Conservation (phyloP, 2,888 invertebrate species). For the Acanthosepion esculentum region DNA sequence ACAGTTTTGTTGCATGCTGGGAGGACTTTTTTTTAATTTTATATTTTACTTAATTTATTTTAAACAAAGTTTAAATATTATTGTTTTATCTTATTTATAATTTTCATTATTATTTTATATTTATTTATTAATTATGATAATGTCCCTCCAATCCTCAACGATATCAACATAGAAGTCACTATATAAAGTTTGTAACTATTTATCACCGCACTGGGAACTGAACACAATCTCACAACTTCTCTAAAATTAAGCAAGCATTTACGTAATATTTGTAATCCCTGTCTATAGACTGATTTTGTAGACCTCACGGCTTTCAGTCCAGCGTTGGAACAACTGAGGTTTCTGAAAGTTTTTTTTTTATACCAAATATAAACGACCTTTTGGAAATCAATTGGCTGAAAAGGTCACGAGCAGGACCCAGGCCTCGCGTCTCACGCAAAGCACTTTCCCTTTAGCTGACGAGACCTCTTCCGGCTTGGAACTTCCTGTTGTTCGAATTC, state of each 20-base stretch:
- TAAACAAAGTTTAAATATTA: too few species aligned
- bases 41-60: too few species aligned
- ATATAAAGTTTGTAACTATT: too few species aligned
- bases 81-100: too few species aligned
- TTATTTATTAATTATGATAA: too few species aligned
- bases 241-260: not conserved
- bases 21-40: too few species aligned
- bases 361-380: not conserved
- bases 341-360: not conserved
- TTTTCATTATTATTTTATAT: too few species aligned
- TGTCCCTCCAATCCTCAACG: too few species aligned
- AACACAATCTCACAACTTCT: not conserved
- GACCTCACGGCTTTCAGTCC: not conserved
- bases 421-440: slow-evolving; percentile 3
- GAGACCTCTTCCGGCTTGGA: slow-evolving; percentile 33
- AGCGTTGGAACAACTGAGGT: not conserved
- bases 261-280: not conserved
- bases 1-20: too few species aligned
- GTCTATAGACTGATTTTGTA: not conserved
- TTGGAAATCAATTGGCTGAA: slow-evolving; percentile 18
- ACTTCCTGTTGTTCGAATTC: slow-evolving; percentile 18
- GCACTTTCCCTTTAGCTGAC: slow-evolving; percentile 21
- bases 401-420: not conserved
- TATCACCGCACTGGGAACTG: too few species aligned
- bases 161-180: too few species aligned